These are phyloP conservation scores for Antechinus stuartii DNA, from an alignment of 2,113 vertebrate species.

Conservation along the genomic window DNA sequence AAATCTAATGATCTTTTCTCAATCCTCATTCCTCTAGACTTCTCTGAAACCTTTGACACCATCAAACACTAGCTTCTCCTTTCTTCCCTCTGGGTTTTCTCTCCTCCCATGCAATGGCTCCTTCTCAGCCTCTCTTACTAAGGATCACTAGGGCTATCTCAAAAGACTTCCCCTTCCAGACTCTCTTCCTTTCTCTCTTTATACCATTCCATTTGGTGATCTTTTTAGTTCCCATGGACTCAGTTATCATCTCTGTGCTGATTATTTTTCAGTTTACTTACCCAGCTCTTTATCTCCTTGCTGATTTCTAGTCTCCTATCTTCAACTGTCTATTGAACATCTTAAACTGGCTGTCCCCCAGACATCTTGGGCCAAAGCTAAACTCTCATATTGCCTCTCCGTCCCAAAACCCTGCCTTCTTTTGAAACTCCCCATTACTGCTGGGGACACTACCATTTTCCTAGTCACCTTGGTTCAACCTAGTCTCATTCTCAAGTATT, in stretches of 20 bases:
- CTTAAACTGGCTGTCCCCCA: background rate
- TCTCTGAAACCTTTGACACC: background rate
- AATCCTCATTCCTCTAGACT: background rate
- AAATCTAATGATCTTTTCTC: background rate
- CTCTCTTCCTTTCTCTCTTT: background rate
- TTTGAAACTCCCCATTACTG: background rate
- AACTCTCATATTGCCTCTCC: background rate
- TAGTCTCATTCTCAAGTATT: background rate
- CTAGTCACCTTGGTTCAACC: background rate
- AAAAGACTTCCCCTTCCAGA: background rate
- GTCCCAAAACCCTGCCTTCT: background rate
- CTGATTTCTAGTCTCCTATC: background rate
- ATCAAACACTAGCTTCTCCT: background rate
- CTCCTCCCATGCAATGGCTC: background rate
- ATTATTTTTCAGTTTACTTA: background rate
- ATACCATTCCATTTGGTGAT: background rate
- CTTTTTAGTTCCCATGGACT: background rate
- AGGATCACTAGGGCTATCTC: background rate
- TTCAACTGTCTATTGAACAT: background rate
- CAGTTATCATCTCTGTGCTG: background rate
- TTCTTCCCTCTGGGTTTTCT: background rate
- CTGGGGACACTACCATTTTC: background rate
- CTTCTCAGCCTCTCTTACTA: background rate
- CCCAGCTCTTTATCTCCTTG: background rate
- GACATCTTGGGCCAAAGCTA: background rate